Base-by-base conservation (phyloP, 2,113 vertebrate genomes). In the Triplophysa rosa region DNA sequence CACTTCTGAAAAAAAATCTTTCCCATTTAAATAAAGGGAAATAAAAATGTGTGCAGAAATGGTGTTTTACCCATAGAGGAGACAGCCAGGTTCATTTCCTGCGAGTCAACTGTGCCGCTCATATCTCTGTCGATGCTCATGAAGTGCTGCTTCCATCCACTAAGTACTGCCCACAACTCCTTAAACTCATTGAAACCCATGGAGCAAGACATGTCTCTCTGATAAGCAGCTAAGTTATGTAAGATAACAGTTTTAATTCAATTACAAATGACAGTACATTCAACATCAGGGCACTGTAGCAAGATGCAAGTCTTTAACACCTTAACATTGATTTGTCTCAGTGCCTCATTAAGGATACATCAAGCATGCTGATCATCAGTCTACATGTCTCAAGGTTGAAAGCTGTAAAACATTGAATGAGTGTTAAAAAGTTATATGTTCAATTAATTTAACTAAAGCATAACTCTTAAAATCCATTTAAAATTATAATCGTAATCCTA, bases 291-390 rank as follows among this genome's bases (percentile, higher is more conserved):
- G 42, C 40, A 0, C 0, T 10, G 40, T 54, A n/a, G 19, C 68
- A 49, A 66, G 19, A 24, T 4, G 47, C 47, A 42, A 7, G 9
- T 42, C 2, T 49, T 16, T 14, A 49, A 49, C 2, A 49, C 14
- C 11, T 49, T 14, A 49, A 45, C 42, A 45, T 45, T 19, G 8
- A 8, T 58, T 58, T 58, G 17, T 58, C 5, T 58, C 6, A 58
- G 17, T 58, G 54, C 8, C 14, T 14, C 49, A 52, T 17, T 13
- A 95, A 98, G 94, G 98, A 99, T 99, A 99, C 98, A 73, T 99
- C 97, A 89, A 99, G 84, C 98, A 99, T 99, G 78, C 89, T 92
- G 87, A 99, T 94, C 98, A 99, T 99, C 82, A 99, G 93, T 62
- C 94, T 93, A 87, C 98, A 99, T 9, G 96, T 96, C 80, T 99